A percentile compares a stretch with the other conserved stretches of the same genome.
Conservation (phyloP, 2,797 vertebrate species). For the Cetoscarus ocellatus region DNA sequence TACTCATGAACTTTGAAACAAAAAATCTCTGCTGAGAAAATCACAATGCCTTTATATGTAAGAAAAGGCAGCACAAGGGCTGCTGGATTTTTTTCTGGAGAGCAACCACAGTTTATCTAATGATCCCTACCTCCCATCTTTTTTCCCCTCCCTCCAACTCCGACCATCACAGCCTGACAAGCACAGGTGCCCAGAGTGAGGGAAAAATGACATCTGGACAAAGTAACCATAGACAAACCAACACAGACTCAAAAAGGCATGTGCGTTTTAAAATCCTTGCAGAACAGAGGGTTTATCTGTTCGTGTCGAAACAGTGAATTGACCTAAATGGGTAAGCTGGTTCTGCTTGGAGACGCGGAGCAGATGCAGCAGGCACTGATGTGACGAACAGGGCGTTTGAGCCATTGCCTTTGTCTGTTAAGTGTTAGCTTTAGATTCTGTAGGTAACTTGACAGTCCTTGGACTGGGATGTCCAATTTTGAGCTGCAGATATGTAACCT, state of each 20-base stretch:
- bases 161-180: constrained; percentile 76
- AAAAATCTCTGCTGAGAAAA: constrained; percentile 76
- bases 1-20: constrained; percentile 72
- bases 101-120: constrained; percentile 78
- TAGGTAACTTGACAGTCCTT: constrained; percentile 12
- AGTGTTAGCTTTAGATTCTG: constrained; percentile 46
- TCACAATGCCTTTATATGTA: constrained; percentile 81
- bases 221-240: constrained; percentile 29
- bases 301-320: constrained; percentile 25
- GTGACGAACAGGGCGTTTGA: not conserved
- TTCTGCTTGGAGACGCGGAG: constrained; percentile 29
- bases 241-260: constrained; percentile 47
- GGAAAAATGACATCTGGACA: constrained; percentile 49
- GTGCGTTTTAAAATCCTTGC: constrained; percentile 55
- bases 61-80: constrained; percentile 72
- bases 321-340: constrained; percentile 20
- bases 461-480: constrained; percentile 20
- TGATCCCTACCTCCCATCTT: constrained; percentile 66
- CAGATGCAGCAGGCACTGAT: constrained; percentile 28
- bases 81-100: constrained; percentile 73
- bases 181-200: constrained; percentile 71
- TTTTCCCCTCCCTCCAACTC: constrained; percentile 44
- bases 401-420: constrained; percentile 47
- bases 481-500: constrained; percentile 42
- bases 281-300: constrained; percentile 47